Evolutionary conservation across 2,888 invertebrate genomes (phyloP).

Genomic region (Crepidodera aurea): DNA sequence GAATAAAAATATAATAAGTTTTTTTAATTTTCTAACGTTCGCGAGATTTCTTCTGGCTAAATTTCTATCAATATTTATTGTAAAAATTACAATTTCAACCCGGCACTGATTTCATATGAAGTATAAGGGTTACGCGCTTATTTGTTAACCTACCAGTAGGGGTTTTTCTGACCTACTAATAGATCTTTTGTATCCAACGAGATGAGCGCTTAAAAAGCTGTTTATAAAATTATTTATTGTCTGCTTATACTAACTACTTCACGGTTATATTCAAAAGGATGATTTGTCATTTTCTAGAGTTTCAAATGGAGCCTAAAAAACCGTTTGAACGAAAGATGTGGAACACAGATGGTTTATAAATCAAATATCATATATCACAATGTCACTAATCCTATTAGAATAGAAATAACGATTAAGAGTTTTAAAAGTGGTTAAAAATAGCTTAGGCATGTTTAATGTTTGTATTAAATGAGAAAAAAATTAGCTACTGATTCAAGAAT

Average conservation of each 20-base stretch:
- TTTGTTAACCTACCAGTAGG: constrained; percentile 12
- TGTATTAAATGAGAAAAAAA: too few relatives aligned
- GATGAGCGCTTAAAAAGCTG: constrained; percentile 14
- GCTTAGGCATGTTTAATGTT: too few relatives aligned
- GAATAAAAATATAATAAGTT: too few relatives aligned
- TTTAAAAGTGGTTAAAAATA: not conserved
- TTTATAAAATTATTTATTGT: constrained; percentile 25
- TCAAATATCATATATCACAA: constrained; percentile 14
- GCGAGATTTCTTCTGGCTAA: too few relatives aligned
- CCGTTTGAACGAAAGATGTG: constrained; percentile 8
- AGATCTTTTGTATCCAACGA: constrained; percentile 18
- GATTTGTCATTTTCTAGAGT: constrained; percentile 25
- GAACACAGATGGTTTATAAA: constrained; percentile 22
- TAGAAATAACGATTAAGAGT: not conserved
- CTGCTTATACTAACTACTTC: constrained; percentile 14
- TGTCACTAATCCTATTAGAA: not conserved
- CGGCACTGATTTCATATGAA: not conserved
- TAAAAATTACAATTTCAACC: too few relatives aligned
- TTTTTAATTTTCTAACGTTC: too few relatives aligned
- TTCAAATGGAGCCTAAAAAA: constrained; percentile 3
- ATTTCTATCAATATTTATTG: too few relatives aligned
- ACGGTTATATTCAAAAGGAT: constrained; percentile 12
- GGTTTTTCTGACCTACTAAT: constrained; percentile 20
- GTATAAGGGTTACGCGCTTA: constrained; percentile 11
- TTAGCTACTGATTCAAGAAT: too few relatives aligned